These are phyloP conservation scores for Sipha maydis DNA, from an alignment of 2,888 invertebrate species.

Conservation along the genomic window DNA sequence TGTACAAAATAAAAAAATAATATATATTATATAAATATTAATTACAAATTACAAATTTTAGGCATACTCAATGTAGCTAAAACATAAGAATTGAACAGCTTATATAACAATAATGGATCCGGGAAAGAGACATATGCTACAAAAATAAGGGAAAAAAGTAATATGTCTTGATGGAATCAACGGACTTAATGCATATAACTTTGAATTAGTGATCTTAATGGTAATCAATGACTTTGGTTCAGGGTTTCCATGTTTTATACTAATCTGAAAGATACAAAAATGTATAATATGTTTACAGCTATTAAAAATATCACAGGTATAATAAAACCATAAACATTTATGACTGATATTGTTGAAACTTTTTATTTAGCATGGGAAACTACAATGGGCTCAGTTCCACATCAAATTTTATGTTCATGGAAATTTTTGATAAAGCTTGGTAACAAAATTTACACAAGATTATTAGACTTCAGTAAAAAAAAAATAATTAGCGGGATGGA, in stretches of 20 bases:
- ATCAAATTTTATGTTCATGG: neutral
- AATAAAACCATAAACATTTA: conserved; percentile 6
- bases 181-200: conserved; percentile 17
- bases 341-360: conserved; percentile 22
- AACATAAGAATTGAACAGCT: neutral
- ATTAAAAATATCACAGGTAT: neutral
- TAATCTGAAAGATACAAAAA: neutral
- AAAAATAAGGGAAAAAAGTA: neutral
- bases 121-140: neutral
- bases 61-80: neutral
- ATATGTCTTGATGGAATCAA: conserved; percentile 1
- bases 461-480: neutral
- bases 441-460: neutral
- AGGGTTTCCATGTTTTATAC: conserved; percentile 12
- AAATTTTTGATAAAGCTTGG: neutral
- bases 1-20: too few relatives aligned
- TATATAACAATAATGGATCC: neutral
- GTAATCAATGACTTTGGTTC: conserved; percentile 18
- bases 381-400: neutral
- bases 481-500: neutral
- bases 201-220: conserved; percentile 18
- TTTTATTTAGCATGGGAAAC: conserved; percentile 6
- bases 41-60: neutral
- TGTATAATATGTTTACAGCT: neutral
- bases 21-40: too few relatives aligned